Percentiles rank a stretch among this genome's conserved stretches.
Evolutionary conservation across 2,888 invertebrate genomes (phyloP).

Genomic region (Drosophila kambysellisi): DNA sequence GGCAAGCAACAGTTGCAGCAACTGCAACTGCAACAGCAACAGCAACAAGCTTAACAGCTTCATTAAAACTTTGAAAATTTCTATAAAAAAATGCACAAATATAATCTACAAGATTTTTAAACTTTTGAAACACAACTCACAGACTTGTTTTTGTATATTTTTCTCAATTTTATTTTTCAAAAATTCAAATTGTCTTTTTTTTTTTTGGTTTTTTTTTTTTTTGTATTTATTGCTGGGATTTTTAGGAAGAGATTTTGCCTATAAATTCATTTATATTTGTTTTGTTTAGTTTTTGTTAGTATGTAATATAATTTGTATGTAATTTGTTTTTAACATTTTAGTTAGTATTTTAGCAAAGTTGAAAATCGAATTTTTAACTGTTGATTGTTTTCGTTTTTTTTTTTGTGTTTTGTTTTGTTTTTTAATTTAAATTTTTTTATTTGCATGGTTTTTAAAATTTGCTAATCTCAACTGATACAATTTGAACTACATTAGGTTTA

Average conservation of each 20-base stretch:
- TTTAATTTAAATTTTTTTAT: neutral
- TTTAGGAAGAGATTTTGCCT: constrained; percentile 71
- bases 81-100: neutral
- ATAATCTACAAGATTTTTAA: neutral
- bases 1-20: neutral
- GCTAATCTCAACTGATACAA: constrained; percentile 48
- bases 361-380: constrained; percentile 58
- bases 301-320: constrained; percentile 56
- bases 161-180: constrained; percentile 43
- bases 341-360: constrained; percentile 52
- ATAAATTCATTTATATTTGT: constrained; percentile 68
- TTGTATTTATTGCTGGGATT: constrained; percentile 55
- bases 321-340: constrained; percentile 40
- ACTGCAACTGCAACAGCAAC: neutral
- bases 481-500: constrained; percentile 50
- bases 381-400: constrained; percentile 50
- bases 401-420: neutral
- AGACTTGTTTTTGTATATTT: constrained; percentile 38
- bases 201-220: constrained; percentile 19
- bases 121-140: constrained; percentile 1
- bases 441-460: constrained; percentile 10
- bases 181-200: constrained; percentile 56
- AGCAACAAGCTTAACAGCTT: neutral
- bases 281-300: constrained; percentile 33
- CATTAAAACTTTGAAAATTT: constrained; percentile 7